Evolutionary conservation across 1,140 invertebrate species (phyloP).

Genomic region (Trissolcus basalis): DNA sequence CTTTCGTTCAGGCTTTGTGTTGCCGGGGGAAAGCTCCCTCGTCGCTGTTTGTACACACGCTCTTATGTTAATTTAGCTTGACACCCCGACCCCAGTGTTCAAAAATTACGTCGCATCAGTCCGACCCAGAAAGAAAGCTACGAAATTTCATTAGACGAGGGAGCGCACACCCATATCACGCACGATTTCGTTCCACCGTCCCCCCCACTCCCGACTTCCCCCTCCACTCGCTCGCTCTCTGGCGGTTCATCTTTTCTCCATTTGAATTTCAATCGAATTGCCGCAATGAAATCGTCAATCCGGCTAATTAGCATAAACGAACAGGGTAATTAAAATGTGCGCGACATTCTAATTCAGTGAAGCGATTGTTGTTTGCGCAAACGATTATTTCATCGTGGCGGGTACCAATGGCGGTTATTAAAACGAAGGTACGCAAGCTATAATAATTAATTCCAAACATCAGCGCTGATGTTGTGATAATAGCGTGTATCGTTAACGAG

Average conservation of each 20-base stretch:
- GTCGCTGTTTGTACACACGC: slow-evolving; percentile 73
- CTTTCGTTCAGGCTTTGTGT: slow-evolving; percentile 30
- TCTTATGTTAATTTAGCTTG: slow-evolving; percentile 77
- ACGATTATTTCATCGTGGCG: slow-evolving; percentile 21
- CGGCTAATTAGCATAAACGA: background rate
- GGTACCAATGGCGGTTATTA: slow-evolving; percentile 37
- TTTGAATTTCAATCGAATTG: slow-evolving; percentile 36
- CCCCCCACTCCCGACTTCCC: too few species aligned
- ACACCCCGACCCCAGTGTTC: slow-evolving; percentile 65
- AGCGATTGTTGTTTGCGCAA: slow-evolving; percentile 25
- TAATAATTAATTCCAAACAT: slow-evolving; percentile 27
- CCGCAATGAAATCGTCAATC: slow-evolving; percentile 23
- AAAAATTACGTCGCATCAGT: slow-evolving; percentile 64
- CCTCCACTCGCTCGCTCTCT: too few species aligned
- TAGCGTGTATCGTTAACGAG: slow-evolving; percentile 16
- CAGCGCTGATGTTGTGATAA: slow-evolving; percentile 17
- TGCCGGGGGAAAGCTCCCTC: slow-evolving; percentile 23
- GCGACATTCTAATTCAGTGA: slow-evolving; percentile 28
- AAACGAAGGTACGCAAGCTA: slow-evolving; percentile 4
- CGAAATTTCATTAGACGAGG: slow-evolving; percentile 33
- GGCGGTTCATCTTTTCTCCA: slow-evolving; percentile 10
- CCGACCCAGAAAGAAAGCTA: slow-evolving; percentile 4
- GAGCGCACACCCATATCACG: background rate
- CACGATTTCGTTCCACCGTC: slow-evolving; percentile 22
- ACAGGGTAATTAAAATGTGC: slow-evolving; percentile 37